phyloP scores from a whole-genome alignment of 2,888 invertebrate species.

The Tridacna crocea region DNA sequence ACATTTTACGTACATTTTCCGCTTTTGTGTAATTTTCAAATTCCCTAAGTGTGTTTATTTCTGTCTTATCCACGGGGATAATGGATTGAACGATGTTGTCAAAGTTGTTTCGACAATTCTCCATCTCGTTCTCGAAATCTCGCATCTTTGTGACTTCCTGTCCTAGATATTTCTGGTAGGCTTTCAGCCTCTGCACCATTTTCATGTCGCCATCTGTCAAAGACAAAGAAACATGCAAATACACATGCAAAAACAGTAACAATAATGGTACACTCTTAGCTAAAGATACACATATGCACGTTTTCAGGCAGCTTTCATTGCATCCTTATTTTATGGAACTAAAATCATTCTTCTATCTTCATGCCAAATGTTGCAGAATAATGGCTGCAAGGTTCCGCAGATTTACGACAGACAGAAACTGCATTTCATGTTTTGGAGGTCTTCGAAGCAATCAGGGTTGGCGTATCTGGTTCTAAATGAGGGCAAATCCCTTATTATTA shows the following conservation, averaged over 20 bases:
- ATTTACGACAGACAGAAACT: too few species aligned
- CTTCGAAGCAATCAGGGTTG: too few species aligned
- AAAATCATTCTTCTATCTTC: too few species aligned
- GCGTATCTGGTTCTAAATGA: too few species aligned
- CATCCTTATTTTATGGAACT: too few species aligned
- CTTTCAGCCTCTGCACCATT: conserved; percentile 63
- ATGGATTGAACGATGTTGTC: conserved; percentile 68
- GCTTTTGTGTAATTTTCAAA: conserved; percentile 67
- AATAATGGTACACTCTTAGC: too few species aligned
- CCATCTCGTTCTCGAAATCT: conserved; percentile 73
- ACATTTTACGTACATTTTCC: conserved; percentile 62
- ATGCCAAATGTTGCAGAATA: too few species aligned
- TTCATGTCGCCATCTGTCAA: conserved; percentile 65
- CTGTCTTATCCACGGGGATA: conserved; percentile 61
- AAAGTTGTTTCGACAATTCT: conserved; percentile 72
- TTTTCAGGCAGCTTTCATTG: too few species aligned
- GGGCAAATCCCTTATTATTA: too few species aligned
- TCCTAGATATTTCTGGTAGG: conserved; percentile 66
- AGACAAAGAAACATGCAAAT: conserved; percentile 12
- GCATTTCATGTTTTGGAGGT: too few species aligned
- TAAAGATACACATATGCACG: too few species aligned
- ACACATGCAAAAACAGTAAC: neutral
- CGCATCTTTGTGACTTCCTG: conserved; percentile 62
- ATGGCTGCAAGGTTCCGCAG: too few species aligned
- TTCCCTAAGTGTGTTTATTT: conserved; percentile 67